phyloP scores from a whole-genome alignment of 2,888 invertebrate genomes.

The Aporophyla nigra region DNA sequence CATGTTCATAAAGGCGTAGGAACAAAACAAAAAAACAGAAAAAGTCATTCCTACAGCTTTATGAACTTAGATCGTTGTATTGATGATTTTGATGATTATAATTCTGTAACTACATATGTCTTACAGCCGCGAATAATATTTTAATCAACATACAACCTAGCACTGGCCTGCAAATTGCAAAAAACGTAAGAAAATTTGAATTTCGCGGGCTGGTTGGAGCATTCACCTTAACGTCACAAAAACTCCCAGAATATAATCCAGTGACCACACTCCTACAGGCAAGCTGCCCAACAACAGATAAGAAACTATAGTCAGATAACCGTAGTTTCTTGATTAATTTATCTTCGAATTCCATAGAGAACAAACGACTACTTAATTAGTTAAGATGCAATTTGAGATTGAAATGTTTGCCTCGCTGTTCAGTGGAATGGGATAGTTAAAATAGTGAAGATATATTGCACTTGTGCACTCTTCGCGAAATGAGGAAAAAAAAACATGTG shows the following conservation, averaged over 20 bases:
- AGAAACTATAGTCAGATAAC: constrained; percentile 26
- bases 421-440: neutral
- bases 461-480: neutral
- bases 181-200: too few species aligned
- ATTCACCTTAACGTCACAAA: neutral
- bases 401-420: constrained; percentile 5
- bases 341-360: constrained; percentile 33
- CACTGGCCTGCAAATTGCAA: too few species aligned
- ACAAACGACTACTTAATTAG: constrained; percentile 37
- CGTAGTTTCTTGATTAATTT: constrained; percentile 33
- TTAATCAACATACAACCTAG: too few species aligned
- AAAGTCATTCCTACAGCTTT: too few species aligned
- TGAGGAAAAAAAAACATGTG: too few species aligned
- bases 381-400: constrained; percentile 48
- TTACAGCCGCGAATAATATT: too few species aligned
- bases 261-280: neutral
- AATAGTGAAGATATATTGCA: constrained; percentile 4
- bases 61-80: too few species aligned
- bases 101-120: too few species aligned
- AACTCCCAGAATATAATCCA: neutral
- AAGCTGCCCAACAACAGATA: neutral
- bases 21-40: too few species aligned
- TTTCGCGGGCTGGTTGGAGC: too few species aligned
- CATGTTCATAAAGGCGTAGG: too few species aligned
- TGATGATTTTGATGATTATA: too few species aligned